Base-by-base conservation (phyloP, 2,113 vertebrate species). In the Leuciscus idus region DNA sequence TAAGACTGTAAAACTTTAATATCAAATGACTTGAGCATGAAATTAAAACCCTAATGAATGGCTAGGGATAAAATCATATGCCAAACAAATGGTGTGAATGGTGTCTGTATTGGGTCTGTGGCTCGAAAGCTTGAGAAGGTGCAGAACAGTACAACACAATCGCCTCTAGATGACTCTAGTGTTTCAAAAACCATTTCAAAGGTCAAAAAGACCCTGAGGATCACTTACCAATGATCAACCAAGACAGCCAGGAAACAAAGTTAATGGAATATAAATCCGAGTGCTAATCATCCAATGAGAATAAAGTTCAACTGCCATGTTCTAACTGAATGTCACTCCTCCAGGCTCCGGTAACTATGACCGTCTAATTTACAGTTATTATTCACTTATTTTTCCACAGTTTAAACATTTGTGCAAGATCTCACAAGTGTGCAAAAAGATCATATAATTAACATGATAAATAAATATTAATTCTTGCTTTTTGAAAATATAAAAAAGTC, bases 221-320 rank as follows among this genome's bases (percentile, higher is more conserved):
- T 59, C 15, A 33, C 13, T 59, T 74, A 26, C 46, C 80, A 75
- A 33, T 26, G 43, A 84, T 74, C 78, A 86, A 26, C 43, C 61
- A 79, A n/a, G 84, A 81, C 74, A 70, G 61, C 72, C 79, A 13
- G 36, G 48, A 70, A 30, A 74, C 23, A 10, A n/a, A 84, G 52
- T 43, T 21, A 84, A 50, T 59, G 50, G 39, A 79, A 83, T 68
- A 68, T 72, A 72, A 72, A 70, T 70, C 39, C 13, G 48, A 78
- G 75, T 23, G 61, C 8, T 43, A 57, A 39, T 28, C 23, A 33
- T 28, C 43, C 36, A 83, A 62, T 11, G 36, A 72, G 62, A 78
- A 82, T 78, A 26, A 73, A 61, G 68, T 83, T 83, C 62, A 66
- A 33, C 73, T 79, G 86, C 57, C 62, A 23, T 55, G 64, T 52